Evolutionary conservation across 2,888 invertebrate species (phyloP).

Genomic region (Tachina grossa): DNA sequence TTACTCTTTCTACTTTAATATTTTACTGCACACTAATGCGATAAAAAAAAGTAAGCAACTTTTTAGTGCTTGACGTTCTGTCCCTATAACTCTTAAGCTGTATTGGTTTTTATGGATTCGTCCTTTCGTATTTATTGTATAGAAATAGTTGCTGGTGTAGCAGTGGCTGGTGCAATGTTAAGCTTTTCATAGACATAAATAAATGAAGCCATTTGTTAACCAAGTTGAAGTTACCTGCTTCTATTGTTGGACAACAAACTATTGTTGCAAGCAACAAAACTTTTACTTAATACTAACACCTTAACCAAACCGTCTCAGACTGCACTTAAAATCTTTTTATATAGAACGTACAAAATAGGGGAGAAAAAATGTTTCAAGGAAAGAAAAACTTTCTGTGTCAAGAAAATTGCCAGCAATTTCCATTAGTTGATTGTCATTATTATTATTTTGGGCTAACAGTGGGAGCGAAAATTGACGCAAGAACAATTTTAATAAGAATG

Average conservation of each 20-base stretch:
- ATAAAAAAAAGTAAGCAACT: conserved; percentile 8
- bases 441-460: conserved; percentile 55
- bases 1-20: background rate
- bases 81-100: conserved; percentile 40
- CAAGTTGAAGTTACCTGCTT: conserved; percentile 64
- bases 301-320: conserved; percentile 21
- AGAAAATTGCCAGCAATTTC: conserved; percentile 69
- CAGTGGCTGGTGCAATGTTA: conserved; percentile 51
- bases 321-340: conserved; percentile 7
- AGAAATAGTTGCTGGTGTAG: conserved; percentile 20
- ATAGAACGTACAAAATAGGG: background rate
- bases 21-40: conserved; percentile 24
- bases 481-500: too few species aligned
- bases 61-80: conserved; percentile 30
- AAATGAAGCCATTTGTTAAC: conserved; percentile 70
- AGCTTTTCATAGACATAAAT: conserved; percentile 66
- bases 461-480: background rate
- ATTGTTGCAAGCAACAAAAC: conserved; percentile 60
- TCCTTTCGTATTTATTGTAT: background rate
- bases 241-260: conserved; percentile 69
- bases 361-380: background rate
- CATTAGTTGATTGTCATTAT: conserved; percentile 69
- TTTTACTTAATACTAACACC: conserved; percentile 60
- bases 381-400: conserved; percentile 61
- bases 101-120: conserved; percentile 19